Percentiles rank a stretch among this genome's conserved stretches.
phyloP scores from a whole-genome alignment of 2,113 vertebrate genomes.

The Daubentonia madagascariensis region DNA sequence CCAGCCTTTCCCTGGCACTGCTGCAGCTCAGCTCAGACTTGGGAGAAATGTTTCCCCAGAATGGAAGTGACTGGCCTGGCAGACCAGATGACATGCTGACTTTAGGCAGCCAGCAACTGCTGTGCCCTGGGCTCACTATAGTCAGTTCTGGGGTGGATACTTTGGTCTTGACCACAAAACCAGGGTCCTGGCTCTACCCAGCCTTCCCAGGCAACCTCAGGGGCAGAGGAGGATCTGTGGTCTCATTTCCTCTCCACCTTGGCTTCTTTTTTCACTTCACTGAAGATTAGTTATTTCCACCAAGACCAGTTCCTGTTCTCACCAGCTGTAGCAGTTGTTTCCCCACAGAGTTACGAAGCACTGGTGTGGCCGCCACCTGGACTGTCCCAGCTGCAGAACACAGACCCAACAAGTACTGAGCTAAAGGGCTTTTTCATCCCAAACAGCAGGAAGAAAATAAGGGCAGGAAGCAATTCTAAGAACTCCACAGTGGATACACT shows the following conservation, averaged over 20 bases:
- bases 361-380: slow-evolving; percentile 54
- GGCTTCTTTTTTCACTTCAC: slow-evolving; percentile 59
- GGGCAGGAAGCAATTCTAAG: background rate
- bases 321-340: slow-evolving; percentile 28
- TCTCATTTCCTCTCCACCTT: slow-evolving; percentile 70
- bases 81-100: background rate
- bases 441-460: slow-evolving; percentile 14
- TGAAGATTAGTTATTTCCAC: slow-evolving; percentile 66
- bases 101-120: background rate
- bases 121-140: background rate
- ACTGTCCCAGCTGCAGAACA: slow-evolving; percentile 29
- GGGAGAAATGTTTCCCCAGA: background rate
- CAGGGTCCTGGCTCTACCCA: background rate
- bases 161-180: background rate
- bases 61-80: background rate
- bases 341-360: background rate
- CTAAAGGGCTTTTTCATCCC: background rate
- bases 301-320: slow-evolving; percentile 66
- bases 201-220: slow-evolving; percentile 12
- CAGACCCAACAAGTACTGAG: background rate
- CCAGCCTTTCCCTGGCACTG: background rate
- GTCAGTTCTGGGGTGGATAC: background rate
- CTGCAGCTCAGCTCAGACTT: background rate
- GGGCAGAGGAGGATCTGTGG: slow-evolving; percentile 17
- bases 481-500: slow-evolving; percentile 3